phyloP scores from a whole-genome alignment of 2,888 invertebrate genomes.

The Tethea ocularis region DNA sequence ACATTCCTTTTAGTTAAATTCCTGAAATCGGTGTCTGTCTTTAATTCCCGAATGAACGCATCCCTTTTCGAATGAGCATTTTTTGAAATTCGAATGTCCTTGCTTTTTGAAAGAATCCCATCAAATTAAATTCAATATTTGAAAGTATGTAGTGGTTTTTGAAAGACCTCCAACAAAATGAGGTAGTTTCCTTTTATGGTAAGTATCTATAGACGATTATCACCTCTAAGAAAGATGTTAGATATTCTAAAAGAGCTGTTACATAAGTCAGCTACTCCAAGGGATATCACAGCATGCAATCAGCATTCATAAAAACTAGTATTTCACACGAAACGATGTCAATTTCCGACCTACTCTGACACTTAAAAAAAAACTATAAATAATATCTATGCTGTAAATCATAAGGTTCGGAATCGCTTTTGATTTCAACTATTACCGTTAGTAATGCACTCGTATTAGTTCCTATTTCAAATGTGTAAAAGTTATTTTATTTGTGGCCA shows the following conservation, averaged over 20 bases:
- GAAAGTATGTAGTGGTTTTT: neutral
- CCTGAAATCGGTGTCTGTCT: too few relatives aligned
- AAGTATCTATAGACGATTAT: neutral
- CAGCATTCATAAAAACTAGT: slow-evolving; percentile 29
- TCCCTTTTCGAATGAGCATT: too few relatives aligned
- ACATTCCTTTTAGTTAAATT: too few relatives aligned
- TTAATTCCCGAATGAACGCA: too few relatives aligned
- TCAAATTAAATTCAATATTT: neutral
- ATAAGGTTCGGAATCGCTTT: slow-evolving; percentile 31
- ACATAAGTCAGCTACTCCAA: slow-evolving; percentile 25
- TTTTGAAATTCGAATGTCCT: too few relatives aligned
- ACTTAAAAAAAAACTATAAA: slow-evolving; percentile 16
- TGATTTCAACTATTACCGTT: slow-evolving; percentile 7
- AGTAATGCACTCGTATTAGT: slow-evolving; percentile 29
- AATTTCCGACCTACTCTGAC: slow-evolving; percentile 28
- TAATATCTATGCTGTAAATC: slow-evolving; percentile 24
- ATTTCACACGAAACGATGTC: slow-evolving; percentile 24
- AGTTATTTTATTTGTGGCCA: neutral
- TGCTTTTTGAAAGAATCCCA: too few relatives aligned
- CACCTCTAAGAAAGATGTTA: neutral
- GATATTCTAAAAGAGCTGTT: slow-evolving; percentile 7
- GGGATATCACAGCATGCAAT: slow-evolving; percentile 23
- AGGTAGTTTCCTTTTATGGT: too few relatives aligned
- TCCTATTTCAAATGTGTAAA: neutral
- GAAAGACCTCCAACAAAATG: neutral